phyloP scores from a whole-genome alignment of 2,797 vertebrate species.

The Arrhamphus sclerolepis region DNA sequence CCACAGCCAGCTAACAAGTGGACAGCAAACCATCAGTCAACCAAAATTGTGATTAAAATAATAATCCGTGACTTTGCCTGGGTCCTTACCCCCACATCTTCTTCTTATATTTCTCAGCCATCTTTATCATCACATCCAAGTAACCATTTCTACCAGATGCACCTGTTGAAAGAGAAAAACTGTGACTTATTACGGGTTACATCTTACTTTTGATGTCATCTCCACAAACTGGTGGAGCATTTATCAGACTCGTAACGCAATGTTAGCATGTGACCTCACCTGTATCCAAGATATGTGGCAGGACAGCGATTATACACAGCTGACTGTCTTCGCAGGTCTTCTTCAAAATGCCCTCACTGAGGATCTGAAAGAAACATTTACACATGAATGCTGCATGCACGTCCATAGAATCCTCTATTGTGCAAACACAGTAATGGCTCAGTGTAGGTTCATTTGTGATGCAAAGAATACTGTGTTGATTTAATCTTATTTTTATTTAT shows the following conservation, averaged over 20 bases:
- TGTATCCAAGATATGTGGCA: constrained; percentile 97
- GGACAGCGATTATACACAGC: constrained; percentile 90
- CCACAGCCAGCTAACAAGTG: constrained; percentile 90
- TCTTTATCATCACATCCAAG: constrained; percentile 89
- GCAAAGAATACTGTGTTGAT: too few relatives aligned
- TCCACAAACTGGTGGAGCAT: not conserved
- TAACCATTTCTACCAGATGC: constrained; percentile 92
- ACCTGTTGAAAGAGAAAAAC: constrained; percentile 73
- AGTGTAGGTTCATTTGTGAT: not conserved
- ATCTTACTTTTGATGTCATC: not conserved
- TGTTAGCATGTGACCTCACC: constrained; percentile 76
- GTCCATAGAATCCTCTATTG: too few relatives aligned
- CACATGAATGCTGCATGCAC: too few relatives aligned
- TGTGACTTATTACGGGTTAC: not conserved
- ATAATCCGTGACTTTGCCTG: not conserved
- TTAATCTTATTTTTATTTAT: too few relatives aligned
- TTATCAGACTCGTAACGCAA: not conserved
- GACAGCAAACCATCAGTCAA: constrained; percentile 1
- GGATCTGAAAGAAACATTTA: constrained; percentile 79
- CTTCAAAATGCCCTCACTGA: constrained; percentile 85
- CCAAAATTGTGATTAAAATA: not conserved
- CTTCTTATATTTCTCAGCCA: constrained; percentile 98
- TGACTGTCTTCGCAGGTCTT: constrained; percentile 92
- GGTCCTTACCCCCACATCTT: constrained; percentile 95
- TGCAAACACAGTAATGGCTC: not conserved